Evolutionary conservation across 2,113 vertebrate species (phyloP).

Genomic region (Reinhardtius hippoglossoides): DNA sequence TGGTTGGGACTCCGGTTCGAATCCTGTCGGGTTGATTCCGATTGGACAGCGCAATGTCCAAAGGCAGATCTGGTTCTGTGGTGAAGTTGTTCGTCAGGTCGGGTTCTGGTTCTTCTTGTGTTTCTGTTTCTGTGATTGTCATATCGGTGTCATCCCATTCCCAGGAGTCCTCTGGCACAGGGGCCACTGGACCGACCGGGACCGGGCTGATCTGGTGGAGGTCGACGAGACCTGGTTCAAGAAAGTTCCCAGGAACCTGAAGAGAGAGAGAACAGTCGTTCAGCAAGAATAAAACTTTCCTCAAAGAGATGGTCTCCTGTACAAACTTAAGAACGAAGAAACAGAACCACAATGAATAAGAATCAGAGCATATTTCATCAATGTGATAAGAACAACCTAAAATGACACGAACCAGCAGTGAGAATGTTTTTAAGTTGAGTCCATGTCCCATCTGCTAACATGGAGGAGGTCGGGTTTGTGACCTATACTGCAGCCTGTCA

Average conservation of each 20-base stretch:
- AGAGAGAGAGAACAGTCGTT: not conserved
- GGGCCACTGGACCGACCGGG: conserved; percentile 69
- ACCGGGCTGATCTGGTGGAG: conserved; percentile 75
- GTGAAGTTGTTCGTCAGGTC: conserved; percentile 77
- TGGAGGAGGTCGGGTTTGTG: no score
- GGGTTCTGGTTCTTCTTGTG: conserved; percentile 66
- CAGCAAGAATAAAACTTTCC: not conserved
- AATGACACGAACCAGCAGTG: no score
- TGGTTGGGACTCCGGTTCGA: not conserved
- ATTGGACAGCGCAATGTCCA: not conserved
- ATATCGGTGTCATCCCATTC: conserved; percentile 99
- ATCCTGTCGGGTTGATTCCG: not conserved
- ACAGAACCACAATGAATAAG: no score
- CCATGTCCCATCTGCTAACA: no score
- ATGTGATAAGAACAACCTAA: no score
- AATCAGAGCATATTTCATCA: no score
- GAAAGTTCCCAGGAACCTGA: conserved; percentile 88
- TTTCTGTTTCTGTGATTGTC: conserved; percentile 86
- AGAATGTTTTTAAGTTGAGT: no score
- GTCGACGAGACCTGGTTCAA: conserved; percentile 90
- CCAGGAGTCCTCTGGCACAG: conserved; percentile 86
- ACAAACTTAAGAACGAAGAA: not conserved
- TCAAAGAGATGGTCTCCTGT: not conserved
- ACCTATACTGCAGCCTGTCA: no score
- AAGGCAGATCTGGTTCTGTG: conserved; percentile 24